Percentiles rank a stretch among this genome's conserved stretches.
Evolutionary conservation across 1,140 invertebrate genomes (phyloP).

Genomic region (Amphibalanus amphitrite): DNA sequence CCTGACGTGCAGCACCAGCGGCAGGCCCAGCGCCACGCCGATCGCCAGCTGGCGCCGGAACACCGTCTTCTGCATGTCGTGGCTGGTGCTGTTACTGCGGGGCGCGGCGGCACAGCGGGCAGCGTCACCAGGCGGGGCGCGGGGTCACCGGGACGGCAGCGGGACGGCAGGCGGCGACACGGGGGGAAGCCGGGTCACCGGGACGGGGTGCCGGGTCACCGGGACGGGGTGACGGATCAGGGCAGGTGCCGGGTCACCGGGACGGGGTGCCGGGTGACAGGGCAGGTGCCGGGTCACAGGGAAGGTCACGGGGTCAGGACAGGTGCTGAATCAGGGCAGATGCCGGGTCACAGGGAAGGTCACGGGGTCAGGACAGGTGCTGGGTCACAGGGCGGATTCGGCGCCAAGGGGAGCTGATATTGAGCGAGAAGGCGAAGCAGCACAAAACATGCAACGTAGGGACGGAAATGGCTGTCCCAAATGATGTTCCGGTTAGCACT

Average conservation of each 20-base stretch:
- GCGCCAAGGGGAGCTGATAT: constrained; percentile 29
- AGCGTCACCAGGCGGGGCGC: neutral
- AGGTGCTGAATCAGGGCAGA: too few relatives aligned
- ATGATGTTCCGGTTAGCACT: too few relatives aligned
- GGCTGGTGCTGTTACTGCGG: constrained; percentile 15
- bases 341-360: neutral
- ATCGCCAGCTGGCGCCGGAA: constrained; percentile 27
- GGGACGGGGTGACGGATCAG: constrained; percentile 14
- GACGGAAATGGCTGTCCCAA: too few relatives aligned
- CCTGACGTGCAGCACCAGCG: constrained; percentile 29
- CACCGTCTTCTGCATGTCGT: constrained; percentile 24
- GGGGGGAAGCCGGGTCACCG: neutral
- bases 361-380: neutral
- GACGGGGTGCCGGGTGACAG: neutral
- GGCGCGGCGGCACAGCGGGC: constrained; percentile 11
- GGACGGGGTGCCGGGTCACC: too few relatives aligned
- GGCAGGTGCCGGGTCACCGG: neutral
- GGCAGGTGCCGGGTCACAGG: neutral
- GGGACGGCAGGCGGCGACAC: neutral
- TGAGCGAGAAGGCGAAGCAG: too few relatives aligned
- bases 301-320: neutral
- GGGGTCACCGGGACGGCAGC: neutral
- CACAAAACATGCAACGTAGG: too few relatives aligned
- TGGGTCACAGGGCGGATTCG: neutral
- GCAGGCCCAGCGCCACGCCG: constrained; percentile 23